Base-by-base conservation (phyloP, 2,888 invertebrate species). In the Cartodere bifasciata region DNA sequence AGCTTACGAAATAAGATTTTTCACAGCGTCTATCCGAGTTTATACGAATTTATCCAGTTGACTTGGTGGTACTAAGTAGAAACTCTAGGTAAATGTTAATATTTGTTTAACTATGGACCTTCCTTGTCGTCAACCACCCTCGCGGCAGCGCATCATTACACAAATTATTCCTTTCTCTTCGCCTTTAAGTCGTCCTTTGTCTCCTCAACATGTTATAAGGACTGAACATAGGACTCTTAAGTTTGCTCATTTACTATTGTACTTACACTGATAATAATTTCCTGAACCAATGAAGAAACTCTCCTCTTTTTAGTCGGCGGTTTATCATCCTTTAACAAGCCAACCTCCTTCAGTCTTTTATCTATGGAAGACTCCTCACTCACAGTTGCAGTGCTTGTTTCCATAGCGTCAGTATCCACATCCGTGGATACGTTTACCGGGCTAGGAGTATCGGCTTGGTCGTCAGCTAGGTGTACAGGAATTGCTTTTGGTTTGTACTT, bases 221-320 rank as follows among this genome's bases (percentile, higher is more conserved):
- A 16, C 15, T 28, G 21, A 12, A 27, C 16, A 34, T 29, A 23
- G 26, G n/a, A n/a, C n/a, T n/a, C n/a, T n/a, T n/a, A n/a, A n/a
- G n/a, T n/a, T n/a, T n/a, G n/a, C n/a, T n/a, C n/a, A n/a, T n/a
- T n/a, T n/a, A 13, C 17, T 6, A 31, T 32, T 28, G 35, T 44
- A 67, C 70, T 68, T 58, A 75, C 74, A 50, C 74, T 74, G 36
- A 75, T 76, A 28, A 74, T 70, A 41, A 70, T 63, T 50, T 74
- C 72, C 44, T 72, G 69, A 6, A 73, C 72, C 20, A 75, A 58
- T 20, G 70, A 70, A 16, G 65, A 62, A 26, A 68, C 53, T 42
- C 65, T 55, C 41, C 62, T 65, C 41, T 65, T 68, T 4, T 45
- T 44, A 5, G 44, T 29, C 10, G 50, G 47, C 14, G 42, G 41